A percentile compares a stretch with the other conserved stretches of the same genome.
Conservation (phyloP, 2,113 vertebrate genomes). For the Romanogobio albipinnatus region DNA sequence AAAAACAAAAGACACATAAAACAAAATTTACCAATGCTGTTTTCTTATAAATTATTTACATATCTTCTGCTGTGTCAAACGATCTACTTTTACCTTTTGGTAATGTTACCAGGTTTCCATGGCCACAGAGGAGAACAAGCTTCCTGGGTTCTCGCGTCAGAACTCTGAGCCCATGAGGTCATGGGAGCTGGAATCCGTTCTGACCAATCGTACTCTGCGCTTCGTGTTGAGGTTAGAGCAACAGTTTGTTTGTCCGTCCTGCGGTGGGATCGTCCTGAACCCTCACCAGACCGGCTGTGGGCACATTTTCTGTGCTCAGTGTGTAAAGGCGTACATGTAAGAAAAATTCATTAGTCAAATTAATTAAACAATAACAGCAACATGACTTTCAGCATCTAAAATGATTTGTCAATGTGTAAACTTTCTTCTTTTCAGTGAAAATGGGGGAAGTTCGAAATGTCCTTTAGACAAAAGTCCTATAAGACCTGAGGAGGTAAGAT, state of each 20-base stretch:
- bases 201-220: conserved; percentile 16
- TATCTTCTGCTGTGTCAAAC: neutral
- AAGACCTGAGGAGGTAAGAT: conserved; percentile 83
- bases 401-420: neutral
- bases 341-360: neutral
- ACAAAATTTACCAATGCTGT: neutral
- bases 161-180: conserved; percentile 72
- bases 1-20: neutral
- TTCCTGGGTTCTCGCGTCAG: conserved; percentile 68
- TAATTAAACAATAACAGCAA: neutral
- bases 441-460: conserved; percentile 74
- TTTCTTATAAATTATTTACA: neutral
- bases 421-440: conserved; percentile 73
- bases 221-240: conserved; percentile 82
- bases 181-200: conserved; percentile 78
- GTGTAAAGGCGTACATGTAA: conserved; percentile 80
- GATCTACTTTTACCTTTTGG: neutral
- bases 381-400: neutral
- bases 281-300: conserved; percentile 88
- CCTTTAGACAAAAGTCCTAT: conserved; percentile 84
- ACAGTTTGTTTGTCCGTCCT: conserved; percentile 81
- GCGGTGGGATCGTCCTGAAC: conserved; percentile 79
- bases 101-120: conserved; percentile 63
- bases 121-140: conserved; percentile 71
- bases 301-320: conserved; percentile 86